These are phyloP conservation scores for Mactra quadrangularis DNA, from an alignment of 1,140 invertebrate species.

Conservation along the genomic window DNA sequence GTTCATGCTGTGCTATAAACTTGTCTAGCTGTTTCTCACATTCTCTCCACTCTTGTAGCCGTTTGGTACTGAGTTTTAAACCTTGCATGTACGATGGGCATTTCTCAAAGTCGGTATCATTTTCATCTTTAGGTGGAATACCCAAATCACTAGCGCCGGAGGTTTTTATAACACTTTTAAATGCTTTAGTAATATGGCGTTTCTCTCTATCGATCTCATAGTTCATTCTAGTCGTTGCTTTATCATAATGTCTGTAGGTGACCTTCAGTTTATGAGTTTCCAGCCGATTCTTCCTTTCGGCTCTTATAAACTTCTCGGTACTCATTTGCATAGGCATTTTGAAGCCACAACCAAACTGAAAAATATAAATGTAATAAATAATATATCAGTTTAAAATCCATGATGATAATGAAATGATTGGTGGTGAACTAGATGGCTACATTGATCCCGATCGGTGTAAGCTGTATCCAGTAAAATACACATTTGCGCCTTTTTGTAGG, in stretches of 20 bases:
- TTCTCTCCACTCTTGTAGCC: slow-evolving; percentile 46
- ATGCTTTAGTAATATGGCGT: slow-evolving; percentile 20
- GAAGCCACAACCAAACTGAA: not conserved
- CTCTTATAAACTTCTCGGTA: slow-evolving; percentile 51
- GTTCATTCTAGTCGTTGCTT: slow-evolving; percentile 40
- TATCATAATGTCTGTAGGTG: slow-evolving; percentile 34
- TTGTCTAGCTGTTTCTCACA: slow-evolving; percentile 55
- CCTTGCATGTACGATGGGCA: slow-evolving; percentile 49
- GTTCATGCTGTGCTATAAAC: slow-evolving; percentile 49
- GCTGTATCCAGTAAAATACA: no score
- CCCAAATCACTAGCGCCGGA: slow-evolving; percentile 56
- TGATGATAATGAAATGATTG: no score
- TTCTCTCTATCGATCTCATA: slow-evolving; percentile 58
- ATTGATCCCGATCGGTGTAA: no score
- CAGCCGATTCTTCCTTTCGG: slow-evolving; percentile 55
- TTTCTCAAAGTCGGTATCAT: slow-evolving; percentile 51
- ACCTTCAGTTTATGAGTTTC: slow-evolving; percentile 32
- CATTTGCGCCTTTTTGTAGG: no score
- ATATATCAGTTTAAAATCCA: no score
- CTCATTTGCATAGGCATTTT: slow-evolving; percentile 51
- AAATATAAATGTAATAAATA: not conserved
- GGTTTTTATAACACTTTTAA: slow-evolving; percentile 48
- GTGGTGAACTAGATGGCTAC: no score
- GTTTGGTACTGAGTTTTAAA: slow-evolving; percentile 53
- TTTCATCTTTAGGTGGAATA: slow-evolving; percentile 46